Evolutionary conservation across 1,140 invertebrate species (phyloP), one percentile per base, ranked within the genome.

Genomic region (Polypedilum vanderplanki): DNA sequence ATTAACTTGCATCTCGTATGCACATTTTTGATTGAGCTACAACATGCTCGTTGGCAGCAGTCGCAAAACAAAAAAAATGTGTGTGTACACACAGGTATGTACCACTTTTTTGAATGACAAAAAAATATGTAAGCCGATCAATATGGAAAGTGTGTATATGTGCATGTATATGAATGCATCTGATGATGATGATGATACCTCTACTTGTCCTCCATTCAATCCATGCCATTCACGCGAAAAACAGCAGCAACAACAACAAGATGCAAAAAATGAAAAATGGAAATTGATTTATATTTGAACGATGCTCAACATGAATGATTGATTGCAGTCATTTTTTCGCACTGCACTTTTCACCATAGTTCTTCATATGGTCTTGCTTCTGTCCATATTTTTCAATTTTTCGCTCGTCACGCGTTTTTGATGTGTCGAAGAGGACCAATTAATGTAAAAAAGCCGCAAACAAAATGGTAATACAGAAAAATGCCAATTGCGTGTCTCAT

Each of bases 281-380:
- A 70, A 70, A 70, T 70, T 70, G 65, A 70, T 70, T 70, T 70
- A 20, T 70, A 70, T 70, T 70, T 70, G 65, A 70, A 70, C 65
- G 65, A 70, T 70, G 65, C 65, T 70, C 65, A 70, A 70, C 65
- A 70, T 70, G 65, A 70, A 70, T 70, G 65, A 70, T 70, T 70
- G 65, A 70, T 70, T 70, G 65, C 65, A 70, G 65, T 70, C 65
- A 70, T 70, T 70, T 70, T 70, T 70, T 20, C 65, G 17, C 17
- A 70, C 18, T 70, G 65, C 65, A 70, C 46, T 70, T 70, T 70
- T 70, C 65, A 22, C 65, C 24, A 33, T 33, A 57, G 8, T 8
- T 57, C n/a, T 17, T 15, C 10, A 57, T 17, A 57, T 15, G 46
- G 1, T 15, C 10, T 18, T 70, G 7, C 20, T 70, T 70, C 20